A percentile compares a stretch with the other conserved stretches of the same genome.
These are phyloP conservation scores for Echeneis naucrates DNA, from an alignment of 2,797 vertebrate genomes.

Conservation along the genomic window DNA sequence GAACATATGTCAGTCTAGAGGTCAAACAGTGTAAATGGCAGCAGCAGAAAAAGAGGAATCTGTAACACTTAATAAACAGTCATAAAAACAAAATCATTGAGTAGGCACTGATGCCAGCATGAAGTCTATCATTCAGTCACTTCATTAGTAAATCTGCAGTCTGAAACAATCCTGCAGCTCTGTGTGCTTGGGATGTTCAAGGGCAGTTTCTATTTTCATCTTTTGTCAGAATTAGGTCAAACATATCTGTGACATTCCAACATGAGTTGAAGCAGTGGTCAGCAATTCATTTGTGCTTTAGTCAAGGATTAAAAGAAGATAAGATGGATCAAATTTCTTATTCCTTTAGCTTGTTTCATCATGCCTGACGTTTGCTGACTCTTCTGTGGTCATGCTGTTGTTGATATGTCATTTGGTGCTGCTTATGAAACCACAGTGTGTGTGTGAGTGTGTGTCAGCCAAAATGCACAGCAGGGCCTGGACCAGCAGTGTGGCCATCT, in stretches of 20 bases:
- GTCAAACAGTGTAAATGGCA: constrained; percentile 9
- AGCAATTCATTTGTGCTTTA: constrained; percentile 25
- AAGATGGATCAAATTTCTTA: not conserved
- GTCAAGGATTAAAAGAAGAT: constrained; percentile 28
- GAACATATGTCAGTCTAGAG: constrained; percentile 50
- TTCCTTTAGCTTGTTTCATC: constrained; percentile 4
- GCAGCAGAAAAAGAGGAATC: not conserved
- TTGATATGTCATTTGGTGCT: constrained; percentile 39
- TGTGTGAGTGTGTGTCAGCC: constrained; percentile 58
- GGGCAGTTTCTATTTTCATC: not conserved
- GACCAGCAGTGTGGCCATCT: constrained; percentile 69
- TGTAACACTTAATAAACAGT: not conserved
- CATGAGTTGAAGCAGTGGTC: constrained; percentile 33
- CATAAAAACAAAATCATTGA: too few species aligned
- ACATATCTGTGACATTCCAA: constrained; percentile 35
- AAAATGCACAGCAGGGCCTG: constrained; percentile 58
- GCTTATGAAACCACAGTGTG: constrained; percentile 44
- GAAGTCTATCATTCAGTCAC: not conserved
- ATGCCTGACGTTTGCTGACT: constrained; percentile 44
- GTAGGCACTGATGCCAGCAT: not conserved
- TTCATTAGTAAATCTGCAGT: not conserved
- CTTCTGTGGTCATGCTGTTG: constrained; percentile 38
- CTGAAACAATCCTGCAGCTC: not conserved
- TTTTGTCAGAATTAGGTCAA: constrained; percentile 34
- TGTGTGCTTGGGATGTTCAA: not conserved